Evolutionary conservation across 2,888 invertebrate genomes (phyloP), one percentile per base, ranked within the genome.

Genomic region (Hyposoter dolosus): DNA sequence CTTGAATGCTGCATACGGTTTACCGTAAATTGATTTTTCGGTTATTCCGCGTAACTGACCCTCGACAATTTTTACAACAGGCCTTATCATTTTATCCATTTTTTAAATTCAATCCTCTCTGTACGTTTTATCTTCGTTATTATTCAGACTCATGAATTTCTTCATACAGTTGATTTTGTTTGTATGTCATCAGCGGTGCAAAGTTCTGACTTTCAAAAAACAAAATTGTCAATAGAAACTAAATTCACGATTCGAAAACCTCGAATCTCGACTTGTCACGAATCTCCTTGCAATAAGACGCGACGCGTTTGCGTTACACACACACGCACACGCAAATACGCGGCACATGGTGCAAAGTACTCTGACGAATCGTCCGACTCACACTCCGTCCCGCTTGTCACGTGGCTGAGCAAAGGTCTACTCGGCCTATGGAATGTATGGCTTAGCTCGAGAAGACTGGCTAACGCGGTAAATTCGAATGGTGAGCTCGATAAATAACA

Each of bases 41-140:
- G 76, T 71, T 1, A 76, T 12, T 19, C 90, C 90, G 32, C 85
- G 88, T 23, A 90, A 53, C 28, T 87, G 77, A 1, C 90, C 90
- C 6, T 77, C 66, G 47, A 68, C n/a, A 45, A 68, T 71, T 72
- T 85, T 56, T 17, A 88, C 84, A 17, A 88, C 45, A 0, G 85
- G 87, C 32, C 83, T 71, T 17, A n/a, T 32, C 1, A 50, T 15
- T 71, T 71, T 35, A 10, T 40, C 43, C 40, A 50, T 75, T 75
- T 28, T n/a, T 17, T 50, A 0, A 69, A 47, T 43, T 0, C 9
- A 43, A 43, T 17, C 9, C 9, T 35, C 0, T 35, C 6, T 15
- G 1, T 28, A 28, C 3, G 15, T 50, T 50, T 74, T 40, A 53
- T 12, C 9, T 17, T 4, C n/a, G 6, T 3, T 23, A 71, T n/a